Base-by-base conservation (phyloP, 2,888 invertebrate genomes). In the Mimas tiliae region DNA sequence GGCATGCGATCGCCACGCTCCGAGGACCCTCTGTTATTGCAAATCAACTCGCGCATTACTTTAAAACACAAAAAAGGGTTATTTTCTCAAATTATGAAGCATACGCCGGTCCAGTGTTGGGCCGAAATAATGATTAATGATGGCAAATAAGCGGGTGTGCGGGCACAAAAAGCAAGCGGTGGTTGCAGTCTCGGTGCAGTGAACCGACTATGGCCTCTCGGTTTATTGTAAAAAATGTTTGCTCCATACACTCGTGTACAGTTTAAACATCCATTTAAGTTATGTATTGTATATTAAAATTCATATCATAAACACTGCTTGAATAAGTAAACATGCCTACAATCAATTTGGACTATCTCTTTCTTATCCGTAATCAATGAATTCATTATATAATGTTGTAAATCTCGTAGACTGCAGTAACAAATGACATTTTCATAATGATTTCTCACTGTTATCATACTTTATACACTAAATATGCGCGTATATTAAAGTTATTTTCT, bases 51-150 rank as follows among this genome's bases (percentile, higher is more conserved):
- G 45, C 42, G 52, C 33, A 62, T 66, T 62, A 52, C 64, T 76
- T 77, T 79, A 76, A 80, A 79, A 82, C 74, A 87, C 82, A 91
- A 93, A 92, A 92, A 91, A 90, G 91, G 91, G 90, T 92, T 91
- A 91, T 91, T 92, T 89, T 90, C 88, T 89, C 83, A 91, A 91
- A 90, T 90, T 87, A 87, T 88, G 83, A 86, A 82, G 84, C 85
- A 83, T 83, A 85, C 87, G 77, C 75, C 76, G 82, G 85, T 79
- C 85, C 85, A 84, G 78, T 78, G 83, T 83, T 86, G 87, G 87
- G 84, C 87, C 90, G 85, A 91, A 92, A 92, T 93, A 90, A 93
- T 94, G 94, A 94, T 94, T 94, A 91, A 94, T 94, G 94, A 89
- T 91, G 80, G 85, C 86, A 94, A 94, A 94, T 94, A 94, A 94